These are phyloP conservation scores for Polyploca ridens DNA, from an alignment of 2,888 invertebrate genomes.

Conservation along the genomic window DNA sequence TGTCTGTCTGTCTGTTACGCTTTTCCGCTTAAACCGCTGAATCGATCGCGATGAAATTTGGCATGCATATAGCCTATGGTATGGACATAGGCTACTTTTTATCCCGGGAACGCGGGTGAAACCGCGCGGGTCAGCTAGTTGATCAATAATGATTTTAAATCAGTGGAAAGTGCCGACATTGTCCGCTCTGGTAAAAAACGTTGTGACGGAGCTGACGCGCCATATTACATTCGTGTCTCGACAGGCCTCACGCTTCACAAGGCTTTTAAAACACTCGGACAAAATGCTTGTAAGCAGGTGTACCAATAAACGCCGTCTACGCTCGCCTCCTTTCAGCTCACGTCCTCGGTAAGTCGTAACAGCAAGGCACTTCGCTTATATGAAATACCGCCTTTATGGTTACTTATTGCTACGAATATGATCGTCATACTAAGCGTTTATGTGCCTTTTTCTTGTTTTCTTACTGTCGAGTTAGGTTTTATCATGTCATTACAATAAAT, in stretches of 20 bases:
- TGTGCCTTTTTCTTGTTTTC: constrained; percentile 52
- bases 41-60: too few species aligned
- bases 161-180: background rate
- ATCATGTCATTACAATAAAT: constrained; percentile 55
- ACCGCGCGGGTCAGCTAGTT: too few species aligned
- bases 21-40: too few species aligned
- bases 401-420: constrained; percentile 71
- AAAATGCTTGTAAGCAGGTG: constrained; percentile 67
- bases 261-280: constrained; percentile 46
- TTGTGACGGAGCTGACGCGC: background rate
- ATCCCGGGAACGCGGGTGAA: too few species aligned
- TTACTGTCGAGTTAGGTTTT: constrained; percentile 48
- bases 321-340: constrained; percentile 67
- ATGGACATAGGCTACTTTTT: too few species aligned
- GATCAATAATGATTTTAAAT: too few species aligned
- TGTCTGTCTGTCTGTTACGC: too few species aligned
- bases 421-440: constrained; percentile 58
- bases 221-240: constrained; percentile 4
- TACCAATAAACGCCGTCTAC: constrained; percentile 65
- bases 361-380: constrained; percentile 67
- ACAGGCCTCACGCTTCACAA: constrained; percentile 36
- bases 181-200: background rate
- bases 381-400: constrained; percentile 75
- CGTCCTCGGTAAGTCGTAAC: constrained; percentile 69
- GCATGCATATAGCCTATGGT: too few species aligned